phyloP scores from a whole-genome alignment of 2,888 invertebrate genomes.

The Carpatolechia fugitivella region DNA sequence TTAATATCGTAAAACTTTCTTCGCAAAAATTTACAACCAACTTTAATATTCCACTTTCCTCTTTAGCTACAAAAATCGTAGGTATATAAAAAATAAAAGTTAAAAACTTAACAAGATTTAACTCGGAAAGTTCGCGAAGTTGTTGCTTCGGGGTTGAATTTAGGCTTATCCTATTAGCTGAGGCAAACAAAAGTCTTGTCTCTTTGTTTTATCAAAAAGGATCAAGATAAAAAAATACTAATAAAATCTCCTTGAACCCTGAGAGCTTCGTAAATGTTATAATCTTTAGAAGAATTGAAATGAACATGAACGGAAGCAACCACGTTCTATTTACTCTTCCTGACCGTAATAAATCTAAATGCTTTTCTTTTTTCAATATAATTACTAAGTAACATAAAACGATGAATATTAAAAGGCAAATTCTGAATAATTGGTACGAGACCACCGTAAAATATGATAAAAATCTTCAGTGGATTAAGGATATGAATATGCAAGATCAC shows the following conservation, averaged over 20 bases:
- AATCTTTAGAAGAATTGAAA: slow-evolving; percentile 15
- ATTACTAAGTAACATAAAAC: neutral
- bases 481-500: slow-evolving; percentile 4
- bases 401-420: slow-evolving; percentile 1
- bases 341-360: neutral
- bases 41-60: neutral
- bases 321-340: neutral
- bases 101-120: neutral
- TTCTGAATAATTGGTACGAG: neutral
- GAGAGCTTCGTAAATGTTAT: slow-evolving; percentile 22
- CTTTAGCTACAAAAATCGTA: neutral
- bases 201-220: slow-evolving; percentile 7
- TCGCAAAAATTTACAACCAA: neutral
- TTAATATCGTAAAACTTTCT: neutral
- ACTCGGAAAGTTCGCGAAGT: slow-evolving; percentile 5
- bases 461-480: slow-evolving; percentile 3
- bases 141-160: slow-evolving; percentile 4
- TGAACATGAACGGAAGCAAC: neutral
- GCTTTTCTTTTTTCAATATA: neutral
- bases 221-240: slow-evolving; percentile 4
- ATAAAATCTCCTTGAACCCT: slow-evolving; percentile 14
- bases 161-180: slow-evolving; percentile 13
- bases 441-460: slow-evolving; percentile 8
- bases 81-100: neutral
- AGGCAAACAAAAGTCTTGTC: slow-evolving; percentile 6